Conservation (phyloP, 2,113 vertebrate species). For the Xerus inauris region DNA sequence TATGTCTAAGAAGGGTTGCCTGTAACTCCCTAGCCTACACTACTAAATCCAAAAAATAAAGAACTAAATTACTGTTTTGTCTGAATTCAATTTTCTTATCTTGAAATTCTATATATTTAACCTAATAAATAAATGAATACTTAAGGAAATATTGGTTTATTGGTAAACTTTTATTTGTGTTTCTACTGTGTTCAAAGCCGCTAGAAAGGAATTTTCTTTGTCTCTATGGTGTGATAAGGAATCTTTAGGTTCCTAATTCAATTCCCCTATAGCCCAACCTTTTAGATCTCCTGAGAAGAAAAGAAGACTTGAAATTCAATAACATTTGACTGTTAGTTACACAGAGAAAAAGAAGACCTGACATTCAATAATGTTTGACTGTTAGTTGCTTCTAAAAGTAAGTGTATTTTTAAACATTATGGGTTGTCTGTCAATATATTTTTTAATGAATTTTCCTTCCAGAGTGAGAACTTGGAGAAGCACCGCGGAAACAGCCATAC, state of each 20-base stretch:
- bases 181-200: neutral
- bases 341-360: neutral
- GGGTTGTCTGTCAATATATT: neutral
- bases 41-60: neutral
- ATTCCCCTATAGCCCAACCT: neutral
- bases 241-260: neutral
- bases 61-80: neutral
- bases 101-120: neutral
- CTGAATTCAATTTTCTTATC: neutral
- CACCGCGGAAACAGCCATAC: neutral
- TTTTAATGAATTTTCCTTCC: neutral
- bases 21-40: neutral
- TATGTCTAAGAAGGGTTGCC: neutral
- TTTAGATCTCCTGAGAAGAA: neutral
- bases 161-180: neutral
- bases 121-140: neutral
- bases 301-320: neutral
- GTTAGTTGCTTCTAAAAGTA: neutral
- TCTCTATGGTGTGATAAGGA: neutral
- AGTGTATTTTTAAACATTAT: neutral
- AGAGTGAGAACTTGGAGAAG: neutral
- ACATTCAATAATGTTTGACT: neutral
- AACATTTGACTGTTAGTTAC: neutral
- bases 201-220: neutral
- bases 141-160: neutral